Evolutionary conservation across 23 tunicate genomes (phyloP).

Genomic region (Diplosoma virens): DNA sequence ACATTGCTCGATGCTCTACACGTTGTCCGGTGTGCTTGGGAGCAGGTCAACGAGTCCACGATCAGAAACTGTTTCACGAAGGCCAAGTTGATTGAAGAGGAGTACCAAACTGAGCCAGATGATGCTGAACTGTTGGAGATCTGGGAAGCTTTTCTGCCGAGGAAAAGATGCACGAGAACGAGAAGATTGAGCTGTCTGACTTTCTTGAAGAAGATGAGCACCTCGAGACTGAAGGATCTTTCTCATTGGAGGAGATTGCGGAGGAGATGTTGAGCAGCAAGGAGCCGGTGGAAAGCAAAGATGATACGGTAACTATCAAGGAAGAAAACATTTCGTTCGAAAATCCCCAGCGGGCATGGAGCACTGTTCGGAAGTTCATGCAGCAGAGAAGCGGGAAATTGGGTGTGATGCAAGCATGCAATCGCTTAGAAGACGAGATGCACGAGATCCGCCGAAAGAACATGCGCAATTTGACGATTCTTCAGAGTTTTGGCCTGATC

Average conservation of each 20-base stretch:
- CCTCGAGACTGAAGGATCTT: constrained; percentile 48
- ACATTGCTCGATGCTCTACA: constrained; percentile 42
- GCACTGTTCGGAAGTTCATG: constrained; percentile 17
- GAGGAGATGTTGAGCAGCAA: constrained; percentile 40
- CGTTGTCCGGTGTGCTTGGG: constrained; percentile 23
- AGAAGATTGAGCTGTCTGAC: constrained; percentile 49
- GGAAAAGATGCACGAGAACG: constrained; percentile 34
- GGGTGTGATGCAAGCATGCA: constrained; percentile 11
- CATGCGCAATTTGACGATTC: too few relatives aligned
- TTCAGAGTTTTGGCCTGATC: too few relatives aligned
- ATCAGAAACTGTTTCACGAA: constrained; percentile 36
- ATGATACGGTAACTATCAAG: constrained; percentile 10
- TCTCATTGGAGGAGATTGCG: constrained; percentile 21
- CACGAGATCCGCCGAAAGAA: too few relatives aligned
- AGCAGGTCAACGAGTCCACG: constrained; percentile 45
- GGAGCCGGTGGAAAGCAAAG: constrained; percentile 47
- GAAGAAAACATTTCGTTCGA: constrained; percentile 31
- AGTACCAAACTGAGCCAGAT: constrained; percentile 28
- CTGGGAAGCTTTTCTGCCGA: constrained; percentile 56
- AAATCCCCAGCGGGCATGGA: constrained; percentile 5
- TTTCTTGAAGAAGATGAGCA: constrained; percentile 45
- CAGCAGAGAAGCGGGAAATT: constrained; percentile 29
- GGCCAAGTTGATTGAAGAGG: constrained; percentile 41
- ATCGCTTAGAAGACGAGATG: constrained; percentile 13
- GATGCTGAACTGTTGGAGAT: constrained; percentile 47